phyloP scores from a whole-genome alignment of 2,797 vertebrate genomes.

The Enteromius anoplus region DNA sequence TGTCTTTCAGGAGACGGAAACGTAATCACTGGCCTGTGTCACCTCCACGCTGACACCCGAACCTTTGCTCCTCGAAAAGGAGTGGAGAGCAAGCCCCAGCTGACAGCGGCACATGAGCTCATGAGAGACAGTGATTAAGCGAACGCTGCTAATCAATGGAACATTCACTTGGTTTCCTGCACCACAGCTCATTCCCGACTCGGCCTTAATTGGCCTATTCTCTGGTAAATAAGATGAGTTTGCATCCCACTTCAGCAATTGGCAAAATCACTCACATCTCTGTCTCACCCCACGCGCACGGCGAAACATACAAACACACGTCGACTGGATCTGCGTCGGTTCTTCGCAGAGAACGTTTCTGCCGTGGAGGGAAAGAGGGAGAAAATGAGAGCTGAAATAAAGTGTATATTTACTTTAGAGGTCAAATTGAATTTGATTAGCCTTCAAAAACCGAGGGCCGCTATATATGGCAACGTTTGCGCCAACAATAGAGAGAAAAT shows the following conservation, averaged over 20 bases:
- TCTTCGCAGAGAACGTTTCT: neutral
- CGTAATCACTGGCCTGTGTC: slow-evolving; percentile 68
- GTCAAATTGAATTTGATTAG: slow-evolving; percentile 57
- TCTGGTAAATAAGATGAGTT: slow-evolving; percentile 78
- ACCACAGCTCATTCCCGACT: slow-evolving; percentile 73
- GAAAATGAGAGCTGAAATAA: slow-evolving; percentile 19
- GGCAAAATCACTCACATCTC: slow-evolving; percentile 54
- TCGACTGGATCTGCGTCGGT: slow-evolving; percentile 9
- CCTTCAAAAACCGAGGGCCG: slow-evolving; percentile 39
- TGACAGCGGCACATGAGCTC: slow-evolving; percentile 64
- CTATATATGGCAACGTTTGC: slow-evolving; percentile 50
- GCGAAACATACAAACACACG: slow-evolving; percentile 50
- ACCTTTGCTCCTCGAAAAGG: slow-evolving; percentile 59
- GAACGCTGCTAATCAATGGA: slow-evolving; percentile 84
- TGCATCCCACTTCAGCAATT: slow-evolving; percentile 76
- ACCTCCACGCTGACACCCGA: slow-evolving; percentile 60
- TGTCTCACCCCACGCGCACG: slow-evolving; percentile 24
- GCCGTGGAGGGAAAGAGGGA: neutral
- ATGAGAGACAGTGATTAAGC: slow-evolving; percentile 75
- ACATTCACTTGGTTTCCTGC: slow-evolving; percentile 83
- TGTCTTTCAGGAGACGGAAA: slow-evolving; percentile 64
- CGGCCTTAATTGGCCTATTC: slow-evolving; percentile 82
- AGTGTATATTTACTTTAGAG: slow-evolving; percentile 41
- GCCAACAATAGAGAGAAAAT: slow-evolving; percentile 56
- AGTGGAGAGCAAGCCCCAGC: slow-evolving; percentile 60